Evolutionary conservation across 2,888 invertebrate species (phyloP).

Genomic region (Pachycephus smyrnensis): DNA sequence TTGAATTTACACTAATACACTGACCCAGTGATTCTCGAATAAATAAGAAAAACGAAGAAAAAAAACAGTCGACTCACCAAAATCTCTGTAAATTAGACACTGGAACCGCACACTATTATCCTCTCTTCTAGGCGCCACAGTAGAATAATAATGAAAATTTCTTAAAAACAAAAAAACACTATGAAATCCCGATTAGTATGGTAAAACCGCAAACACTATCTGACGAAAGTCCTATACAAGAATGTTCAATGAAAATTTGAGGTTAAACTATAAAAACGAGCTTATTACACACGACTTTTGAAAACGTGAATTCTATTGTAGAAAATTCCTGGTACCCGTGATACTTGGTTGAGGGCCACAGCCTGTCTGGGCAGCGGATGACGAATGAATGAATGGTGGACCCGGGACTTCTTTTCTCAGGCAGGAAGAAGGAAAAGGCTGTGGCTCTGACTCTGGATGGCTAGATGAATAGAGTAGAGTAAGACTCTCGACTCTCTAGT

Average conservation of each 20-base stretch:
- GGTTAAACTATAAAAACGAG: background rate
- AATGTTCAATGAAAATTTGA: background rate
- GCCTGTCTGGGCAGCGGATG: conserved; percentile 51
- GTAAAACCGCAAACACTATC: background rate
- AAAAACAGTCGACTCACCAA: background rate
- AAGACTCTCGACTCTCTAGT: background rate
- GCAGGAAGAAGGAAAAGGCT: conserved; percentile 40
- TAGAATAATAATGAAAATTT: background rate
- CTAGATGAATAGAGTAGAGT: background rate
- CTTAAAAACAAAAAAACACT: background rate
- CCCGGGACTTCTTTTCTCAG: conserved; percentile 15
- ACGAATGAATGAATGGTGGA: conserved; percentile 54
- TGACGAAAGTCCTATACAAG: background rate
- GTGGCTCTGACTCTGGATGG: conserved; percentile 2
- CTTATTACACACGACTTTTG: background rate
- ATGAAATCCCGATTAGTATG: background rate
- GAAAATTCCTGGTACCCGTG: background rate
- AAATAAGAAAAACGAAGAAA: no score
- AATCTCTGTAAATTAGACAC: background rate
- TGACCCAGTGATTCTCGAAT: background rate
- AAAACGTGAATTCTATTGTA: background rate
- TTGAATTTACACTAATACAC: background rate
- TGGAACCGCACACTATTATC: background rate
- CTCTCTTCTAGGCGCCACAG: background rate
- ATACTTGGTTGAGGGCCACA: conserved; percentile 9